phyloP scores from a whole-genome alignment of 2,113 vertebrate species.

The Toxotes jaculatrix region DNA sequence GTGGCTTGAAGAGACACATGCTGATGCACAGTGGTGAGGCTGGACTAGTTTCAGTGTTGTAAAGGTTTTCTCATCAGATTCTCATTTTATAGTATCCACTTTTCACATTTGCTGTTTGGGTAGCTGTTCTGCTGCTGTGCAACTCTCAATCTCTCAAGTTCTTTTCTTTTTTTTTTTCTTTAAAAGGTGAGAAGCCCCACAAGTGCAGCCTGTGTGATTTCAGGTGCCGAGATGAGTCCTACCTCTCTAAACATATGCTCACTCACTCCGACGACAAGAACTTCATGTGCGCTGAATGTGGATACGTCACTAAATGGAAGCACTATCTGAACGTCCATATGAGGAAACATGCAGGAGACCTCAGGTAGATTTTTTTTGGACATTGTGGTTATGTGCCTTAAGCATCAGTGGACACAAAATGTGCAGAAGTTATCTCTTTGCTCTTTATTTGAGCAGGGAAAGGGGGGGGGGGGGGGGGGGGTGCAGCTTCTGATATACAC shows the following conservation, averaged over 20 bases:
- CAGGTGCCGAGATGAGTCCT: conserved; percentile 94
- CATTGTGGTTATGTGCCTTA: background rate
- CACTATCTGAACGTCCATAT: conserved; percentile 96
- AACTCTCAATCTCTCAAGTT: background rate
- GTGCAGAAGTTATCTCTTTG: background rate
- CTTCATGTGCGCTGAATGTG: conserved; percentile 97
- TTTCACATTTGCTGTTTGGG: background rate
- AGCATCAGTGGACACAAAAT: background rate
- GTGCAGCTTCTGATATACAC: background rate
- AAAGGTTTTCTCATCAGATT: background rate
- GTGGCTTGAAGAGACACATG: conserved; percentile 93
- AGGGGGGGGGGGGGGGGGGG: too few species aligned
- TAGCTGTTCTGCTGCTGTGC: background rate
- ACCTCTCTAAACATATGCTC: conserved; percentile 97
- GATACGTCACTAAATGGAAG: conserved; percentile 99
- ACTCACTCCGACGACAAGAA: conserved; percentile 94
- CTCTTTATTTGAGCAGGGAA: background rate
- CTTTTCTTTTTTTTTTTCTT: background rate
- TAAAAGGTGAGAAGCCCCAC: conserved; percentile 94
- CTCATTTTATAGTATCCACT: background rate
- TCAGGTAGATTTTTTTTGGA: conserved; percentile 84
- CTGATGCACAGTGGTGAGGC: conserved; percentile 92
- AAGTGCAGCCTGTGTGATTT: conserved; percentile 95
- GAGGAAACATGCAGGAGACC: conserved; percentile 97
- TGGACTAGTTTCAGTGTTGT: background rate